Evolutionary conservation across 2,888 invertebrate genomes (phyloP).

Genomic region (Epirrhoe alternata): DNA sequence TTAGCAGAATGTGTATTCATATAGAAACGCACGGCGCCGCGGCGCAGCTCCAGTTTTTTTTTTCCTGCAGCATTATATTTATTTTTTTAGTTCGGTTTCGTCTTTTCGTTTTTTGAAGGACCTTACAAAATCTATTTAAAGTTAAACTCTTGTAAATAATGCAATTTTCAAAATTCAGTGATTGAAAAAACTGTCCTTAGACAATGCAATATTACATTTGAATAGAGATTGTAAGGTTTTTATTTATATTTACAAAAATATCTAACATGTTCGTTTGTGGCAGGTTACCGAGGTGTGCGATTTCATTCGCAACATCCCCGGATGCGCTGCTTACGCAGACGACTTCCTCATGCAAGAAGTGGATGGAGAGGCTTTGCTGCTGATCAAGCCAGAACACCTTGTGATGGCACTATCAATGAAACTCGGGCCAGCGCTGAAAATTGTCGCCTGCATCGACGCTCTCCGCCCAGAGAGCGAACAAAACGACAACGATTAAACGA

Average conservation of each 20-base stretch:
- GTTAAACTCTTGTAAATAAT: background rate
- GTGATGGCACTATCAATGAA: conserved; percentile 98
- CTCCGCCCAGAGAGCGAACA: conserved; percentile 88
- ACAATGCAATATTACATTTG: background rate
- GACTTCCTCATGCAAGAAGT: conserved; percentile 98
- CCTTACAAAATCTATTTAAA: background rate
- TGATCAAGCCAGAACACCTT: conserved; percentile 96
- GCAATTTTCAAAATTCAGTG: too few relatives aligned
- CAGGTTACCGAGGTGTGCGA: conserved; percentile 95
- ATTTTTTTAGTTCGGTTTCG: background rate
- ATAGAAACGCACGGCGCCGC: background rate
- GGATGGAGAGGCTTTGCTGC: conserved; percentile 96
- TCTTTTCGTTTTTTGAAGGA: background rate
- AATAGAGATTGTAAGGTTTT: background rate
- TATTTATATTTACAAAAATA: background rate
- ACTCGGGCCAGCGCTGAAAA: conserved; percentile 97
- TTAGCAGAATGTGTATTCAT: background rate
- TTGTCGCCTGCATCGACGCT: conserved; percentile 95
- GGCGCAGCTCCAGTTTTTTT: background rate
- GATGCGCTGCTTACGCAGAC: conserved; percentile 96
- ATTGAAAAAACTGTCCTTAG: background rate
- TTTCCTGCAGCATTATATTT: background rate
- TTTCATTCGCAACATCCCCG: conserved; percentile 94
- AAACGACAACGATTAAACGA: conserved; percentile 61
- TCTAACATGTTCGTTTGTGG: background rate